Evolutionary conservation across 2,113 vertebrate genomes (phyloP).

Genomic region (Paramisgurnus dabryanus): DNA sequence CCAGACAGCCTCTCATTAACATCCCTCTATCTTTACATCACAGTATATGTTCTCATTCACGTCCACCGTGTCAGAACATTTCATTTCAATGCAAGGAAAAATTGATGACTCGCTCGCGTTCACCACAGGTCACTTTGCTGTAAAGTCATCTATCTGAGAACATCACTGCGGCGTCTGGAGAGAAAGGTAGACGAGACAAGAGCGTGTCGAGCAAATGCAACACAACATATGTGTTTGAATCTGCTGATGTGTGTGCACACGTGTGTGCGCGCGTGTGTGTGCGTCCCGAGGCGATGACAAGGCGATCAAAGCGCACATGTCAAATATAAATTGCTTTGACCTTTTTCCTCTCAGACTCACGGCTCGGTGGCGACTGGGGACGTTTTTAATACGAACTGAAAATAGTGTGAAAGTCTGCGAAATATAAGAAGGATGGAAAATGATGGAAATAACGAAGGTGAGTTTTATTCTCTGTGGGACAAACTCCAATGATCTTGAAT

Average conservation of each 20-base stretch:
- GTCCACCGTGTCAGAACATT: slow-evolving; percentile 46
- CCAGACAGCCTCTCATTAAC: slow-evolving; percentile 54
- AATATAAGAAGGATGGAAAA: slow-evolving; percentile 61
- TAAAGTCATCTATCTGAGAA: slow-evolving; percentile 30
- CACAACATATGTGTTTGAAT: slow-evolving; percentile 26
- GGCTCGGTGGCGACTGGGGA: slow-evolving; percentile 74
- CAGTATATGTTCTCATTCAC: slow-evolving; percentile 49
- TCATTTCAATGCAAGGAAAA: slow-evolving; percentile 25
- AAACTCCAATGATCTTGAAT: slow-evolving; percentile 60
- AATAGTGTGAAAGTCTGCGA: slow-evolving; percentile 77
- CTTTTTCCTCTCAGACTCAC: slow-evolving; percentile 72
- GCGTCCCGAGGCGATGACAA: slow-evolving; percentile 76
- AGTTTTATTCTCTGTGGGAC: slow-evolving; percentile 67
- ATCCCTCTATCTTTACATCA: slow-evolving; percentile 26
- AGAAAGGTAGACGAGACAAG: background rate
- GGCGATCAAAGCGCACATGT: slow-evolving; percentile 80
- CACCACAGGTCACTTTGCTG: slow-evolving; percentile 29
- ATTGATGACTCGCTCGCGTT: slow-evolving; percentile 43
- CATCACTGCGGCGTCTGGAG: slow-evolving; percentile 10
- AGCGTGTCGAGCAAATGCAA: background rate
- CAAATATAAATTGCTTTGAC: slow-evolving; percentile 84
- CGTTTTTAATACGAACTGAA: slow-evolving; percentile 73
- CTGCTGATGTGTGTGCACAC: slow-evolving; percentile 16
- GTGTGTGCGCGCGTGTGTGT: slow-evolving; percentile 36
- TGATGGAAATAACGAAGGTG: slow-evolving; percentile 67